Evolutionary conservation across 2,888 invertebrate genomes (phyloP).

Genomic region (Pristionchus entomophagus): DNA sequence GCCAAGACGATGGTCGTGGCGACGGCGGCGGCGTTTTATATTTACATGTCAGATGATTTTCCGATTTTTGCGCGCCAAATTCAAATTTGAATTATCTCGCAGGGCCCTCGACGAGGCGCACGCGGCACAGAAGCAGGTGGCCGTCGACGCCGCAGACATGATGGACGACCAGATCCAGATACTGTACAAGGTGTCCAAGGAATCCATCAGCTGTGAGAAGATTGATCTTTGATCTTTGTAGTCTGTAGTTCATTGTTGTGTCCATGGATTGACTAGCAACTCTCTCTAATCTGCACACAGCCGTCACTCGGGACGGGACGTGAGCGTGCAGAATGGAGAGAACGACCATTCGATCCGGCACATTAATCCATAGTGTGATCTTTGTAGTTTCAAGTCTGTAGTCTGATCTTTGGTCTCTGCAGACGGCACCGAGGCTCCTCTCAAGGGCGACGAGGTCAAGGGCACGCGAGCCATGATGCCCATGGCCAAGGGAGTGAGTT

Average conservation of each 20-base stretch:
- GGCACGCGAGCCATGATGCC: neutral
- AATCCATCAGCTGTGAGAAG: slow-evolving; percentile 1
- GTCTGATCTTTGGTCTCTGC: slow-evolving; percentile 38
- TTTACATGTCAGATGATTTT: too few species aligned
- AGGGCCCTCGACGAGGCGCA: slow-evolving; percentile 11
- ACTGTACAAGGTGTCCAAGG: slow-evolving; percentile 20
- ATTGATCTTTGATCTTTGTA: slow-evolving; percentile 31
- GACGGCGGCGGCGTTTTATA: slow-evolving; percentile 26
- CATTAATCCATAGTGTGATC: neutral
- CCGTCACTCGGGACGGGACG: too few species aligned
- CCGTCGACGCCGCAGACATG: neutral
- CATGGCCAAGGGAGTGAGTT: neutral
- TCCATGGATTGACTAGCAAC: too few species aligned
- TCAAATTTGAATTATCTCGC: neutral
- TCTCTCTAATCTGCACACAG: too few species aligned
- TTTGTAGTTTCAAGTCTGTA: slow-evolving; percentile 8
- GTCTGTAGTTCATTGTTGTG: too few species aligned
- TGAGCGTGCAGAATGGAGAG: too few species aligned
- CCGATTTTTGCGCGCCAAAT: slow-evolving; percentile 10
- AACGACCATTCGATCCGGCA: too few species aligned
- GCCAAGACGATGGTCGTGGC: slow-evolving; percentile 32
- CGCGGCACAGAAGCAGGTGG: neutral
- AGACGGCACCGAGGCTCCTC: slow-evolving; percentile 34
- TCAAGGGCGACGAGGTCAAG: slow-evolving; percentile 21
- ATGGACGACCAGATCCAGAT: slow-evolving; percentile 25